phyloP scores from a whole-genome alignment of 2,113 vertebrate genomes.

The Rhabdomys dilectus region DNA sequence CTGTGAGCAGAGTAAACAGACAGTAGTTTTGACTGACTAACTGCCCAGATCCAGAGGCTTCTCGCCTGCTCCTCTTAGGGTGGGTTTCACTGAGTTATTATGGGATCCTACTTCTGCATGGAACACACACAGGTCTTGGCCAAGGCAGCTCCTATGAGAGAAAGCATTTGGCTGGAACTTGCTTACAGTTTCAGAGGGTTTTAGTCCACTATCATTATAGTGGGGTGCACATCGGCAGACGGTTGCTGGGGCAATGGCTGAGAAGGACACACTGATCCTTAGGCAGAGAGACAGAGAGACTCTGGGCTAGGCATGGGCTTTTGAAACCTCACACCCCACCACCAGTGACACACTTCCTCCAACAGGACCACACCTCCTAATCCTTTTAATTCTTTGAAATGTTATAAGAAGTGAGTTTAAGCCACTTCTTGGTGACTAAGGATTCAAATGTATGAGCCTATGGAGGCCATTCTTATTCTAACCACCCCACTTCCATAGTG shows the following conservation, averaged over 20 bases:
- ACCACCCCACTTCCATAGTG: no score
- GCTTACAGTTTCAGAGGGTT: not conserved
- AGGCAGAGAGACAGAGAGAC: not conserved
- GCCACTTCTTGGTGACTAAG: not conserved
- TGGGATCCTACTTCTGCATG: fast-evolving
- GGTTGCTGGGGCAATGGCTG: not conserved
- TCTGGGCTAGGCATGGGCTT: not conserved
- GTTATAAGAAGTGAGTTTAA: no score
- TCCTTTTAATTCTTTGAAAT: not conserved
- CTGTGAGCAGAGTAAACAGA: no score
- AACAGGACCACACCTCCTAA: not conserved
- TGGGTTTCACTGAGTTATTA: not conserved
- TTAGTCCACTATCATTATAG: not conserved
- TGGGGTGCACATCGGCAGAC: not conserved
- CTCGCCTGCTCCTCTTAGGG: not conserved
- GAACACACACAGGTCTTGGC: not conserved
- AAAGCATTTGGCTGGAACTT: not conserved
- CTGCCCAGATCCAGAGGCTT: not conserved
- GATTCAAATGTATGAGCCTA: not conserved
- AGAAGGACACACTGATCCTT: not conserved
- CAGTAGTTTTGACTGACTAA: fast-evolving
- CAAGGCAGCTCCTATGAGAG: not conserved
- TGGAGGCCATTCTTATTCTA: not conserved
- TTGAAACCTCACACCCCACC: not conserved
- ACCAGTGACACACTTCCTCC: not conserved